A percentile compares a stretch with the other conserved stretches of the same genome.
Conservation (phyloP, 2,797 vertebrate genomes). For the Gymnothorax javanicus region DNA sequence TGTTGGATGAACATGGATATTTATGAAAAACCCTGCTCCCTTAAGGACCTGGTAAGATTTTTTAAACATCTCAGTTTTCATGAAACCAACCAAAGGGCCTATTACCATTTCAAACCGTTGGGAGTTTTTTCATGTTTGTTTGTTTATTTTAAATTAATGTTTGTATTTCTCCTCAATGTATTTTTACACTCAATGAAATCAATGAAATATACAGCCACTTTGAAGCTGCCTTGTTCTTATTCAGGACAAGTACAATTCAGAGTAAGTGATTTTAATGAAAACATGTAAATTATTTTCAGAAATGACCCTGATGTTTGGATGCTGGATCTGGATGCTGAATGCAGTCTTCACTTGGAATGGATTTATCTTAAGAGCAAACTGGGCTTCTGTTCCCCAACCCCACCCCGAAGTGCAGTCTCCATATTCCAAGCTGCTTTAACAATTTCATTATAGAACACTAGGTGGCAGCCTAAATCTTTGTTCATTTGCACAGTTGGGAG, state of each 20-base stretch:
- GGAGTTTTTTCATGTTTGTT: not conserved
- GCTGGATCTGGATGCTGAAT: constrained; percentile 59
- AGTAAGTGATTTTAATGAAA: not conserved
- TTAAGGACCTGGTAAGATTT: constrained; percentile 7
- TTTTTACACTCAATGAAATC: not conserved
- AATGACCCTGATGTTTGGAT: constrained; percentile 36
- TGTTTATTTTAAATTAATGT: not conserved
- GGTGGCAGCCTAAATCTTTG: constrained; percentile 24
- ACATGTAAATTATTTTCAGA: constrained; percentile 21
- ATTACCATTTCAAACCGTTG: not conserved
- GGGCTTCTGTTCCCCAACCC: not conserved
- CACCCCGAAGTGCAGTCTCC: no score
- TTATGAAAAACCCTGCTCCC: constrained; percentile 59
- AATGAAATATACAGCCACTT: constrained; percentile 20
- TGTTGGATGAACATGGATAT: constrained; percentile 75
- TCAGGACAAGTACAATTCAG: constrained; percentile 35
- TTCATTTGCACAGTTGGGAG: constrained; percentile 40
- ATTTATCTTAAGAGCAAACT: constrained; percentile 23
- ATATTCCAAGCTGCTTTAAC: not conserved
- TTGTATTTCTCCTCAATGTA: not conserved
- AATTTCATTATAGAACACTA: not conserved
- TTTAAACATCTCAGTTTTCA: constrained; percentile 15
- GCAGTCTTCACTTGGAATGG: constrained; percentile 47
- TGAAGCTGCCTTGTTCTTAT: constrained; percentile 29
- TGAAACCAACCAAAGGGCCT: constrained; percentile 26